Conservation (phyloP, 2,113 vertebrate genomes). For the Leptodactylus fuscus region DNA sequence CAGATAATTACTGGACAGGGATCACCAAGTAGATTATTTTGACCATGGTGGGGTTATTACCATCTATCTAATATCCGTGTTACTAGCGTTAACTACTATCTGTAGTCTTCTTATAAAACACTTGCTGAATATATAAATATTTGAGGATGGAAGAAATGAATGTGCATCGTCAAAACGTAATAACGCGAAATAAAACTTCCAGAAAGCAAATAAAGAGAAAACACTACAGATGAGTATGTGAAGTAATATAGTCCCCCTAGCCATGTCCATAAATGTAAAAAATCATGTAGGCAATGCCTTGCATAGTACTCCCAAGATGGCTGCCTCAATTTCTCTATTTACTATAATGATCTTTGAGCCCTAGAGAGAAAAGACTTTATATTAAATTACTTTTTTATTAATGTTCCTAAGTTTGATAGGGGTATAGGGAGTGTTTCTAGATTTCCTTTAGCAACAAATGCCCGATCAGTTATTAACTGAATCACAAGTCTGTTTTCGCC, state of each 20-base stretch:
- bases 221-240: not conserved
- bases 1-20: not conserved
- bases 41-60: not conserved
- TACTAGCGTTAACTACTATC: not conserved
- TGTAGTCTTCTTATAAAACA: conserved; percentile 3
- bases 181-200: conserved; percentile 13
- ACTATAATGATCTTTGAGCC: conserved; percentile 29
- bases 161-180: conserved; percentile 20
- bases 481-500: not conserved
- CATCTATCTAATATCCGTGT: not conserved
- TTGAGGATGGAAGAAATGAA: conserved; percentile 1
- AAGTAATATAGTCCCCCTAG: conserved; percentile 4
- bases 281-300: conserved; percentile 13
- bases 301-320: conserved; percentile 33
- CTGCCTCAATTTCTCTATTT: conserved; percentile 30
- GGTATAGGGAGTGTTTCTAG: not conserved
- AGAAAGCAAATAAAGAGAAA: conserved; percentile 35
- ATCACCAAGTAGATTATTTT: not conserved
- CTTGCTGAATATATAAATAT: conserved; percentile 1
- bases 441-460: conserved; percentile 29
- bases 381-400: conserved; percentile 41
- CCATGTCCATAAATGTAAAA: conserved; percentile 43
- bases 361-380: conserved; percentile 32
- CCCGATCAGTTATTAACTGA: conserved; percentile 14
- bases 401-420: conserved; percentile 35